Base-by-base conservation (phyloP, 2,113 vertebrate genomes). In the Tapirus terrestris region DNA sequence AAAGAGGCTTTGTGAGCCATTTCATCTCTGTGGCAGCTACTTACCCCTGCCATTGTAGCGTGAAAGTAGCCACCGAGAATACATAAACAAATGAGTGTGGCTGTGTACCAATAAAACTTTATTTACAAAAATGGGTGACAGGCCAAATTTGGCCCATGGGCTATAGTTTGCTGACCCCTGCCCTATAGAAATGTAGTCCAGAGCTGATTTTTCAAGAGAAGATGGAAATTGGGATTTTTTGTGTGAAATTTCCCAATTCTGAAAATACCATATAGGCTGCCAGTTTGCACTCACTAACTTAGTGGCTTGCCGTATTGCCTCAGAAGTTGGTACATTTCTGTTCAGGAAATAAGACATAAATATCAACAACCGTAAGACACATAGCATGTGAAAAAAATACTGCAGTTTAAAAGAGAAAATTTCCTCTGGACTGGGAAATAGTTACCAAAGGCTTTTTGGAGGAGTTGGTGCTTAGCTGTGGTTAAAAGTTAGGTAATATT, bases 91-190 rank as follows among this genome's bases (percentile, higher is more conserved):
- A 27, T 12, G 39, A 6, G 11, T 1, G 11, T 68, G 76, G 31
- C 60, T 91, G 11, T 75, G 3, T 91, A 56, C 36, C 82, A 89
- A 65, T 48, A 87, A 92, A 89, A 80, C 48, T 89, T 95, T 65
- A 67, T 95, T 93, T 90, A 43, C 31, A 95, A 31, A 86, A 53
- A 77, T 56, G 86, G 36, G 23, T 8, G 31, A 72, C 70, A n/a
- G 36, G 81, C 43, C 36, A 72, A 63, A 58, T 79, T 48, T 76
- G 77, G 56, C 21, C 36, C 43, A n/a, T 1, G 8, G 23, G n/a
- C n/a, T 68, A 0, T 10, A 33, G 53, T 58, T 51, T 67, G n/a
- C 36, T 86, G 65, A 73, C 17, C 27, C 31, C 29, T 45, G 13
- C 39, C 65, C 51, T 89, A 53, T 45, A 39, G 65, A 39, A 72